Evolutionary conservation across 2,888 invertebrate species (phyloP), one percentile per base, ranked within the genome.

Genomic region (Liopterus haemorrhoidalis): DNA sequence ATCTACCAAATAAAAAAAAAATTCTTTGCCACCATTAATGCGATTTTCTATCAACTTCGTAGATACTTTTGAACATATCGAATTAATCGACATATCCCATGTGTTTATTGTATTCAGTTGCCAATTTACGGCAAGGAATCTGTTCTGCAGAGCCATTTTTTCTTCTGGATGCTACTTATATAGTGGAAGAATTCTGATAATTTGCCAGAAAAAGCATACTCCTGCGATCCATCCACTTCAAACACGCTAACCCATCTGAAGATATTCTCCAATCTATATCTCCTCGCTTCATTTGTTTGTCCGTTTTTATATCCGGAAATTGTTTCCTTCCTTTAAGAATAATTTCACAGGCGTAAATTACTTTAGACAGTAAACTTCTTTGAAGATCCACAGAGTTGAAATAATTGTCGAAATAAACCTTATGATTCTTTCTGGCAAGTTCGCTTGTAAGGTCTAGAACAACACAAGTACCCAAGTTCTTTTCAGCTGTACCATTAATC

Each of bases 291-390:
- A 54, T 41, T 18, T 27, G 9, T 43, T 46, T 50, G 28, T 55
- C 49, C 30, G 9, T n/a, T 38, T 33, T 38, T 11, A 54, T 28
- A 27, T 20, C 11, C 20, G 54, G 51, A 14, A 52, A 36, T 31
- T 49, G 24, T 38, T 50, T 53, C 38, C 54, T 35, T 6, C 49
- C 49, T 19, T 36, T 43, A 16, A 48, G 39, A 12, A 54, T 35
- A 18, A 56, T 58, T 16, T 53, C 55, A 40, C 56, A 51, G 16
- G 49, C 49, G 49, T 51, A 50, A 38, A 53, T 51, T 12, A 49
- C 27, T 15, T 46, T 35, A 11, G 27, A 20, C 28, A 49, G 28
- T 24, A 58, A 41, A 12, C 41, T 39, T 32, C 46, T 41, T 30
- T 49, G 11, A 14, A 57, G 48, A 14, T 40, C 15, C 25, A 52